Evolutionary conservation across 2,113 vertebrate species (phyloP).

Genomic region (Scartelaos histophorus): DNA sequence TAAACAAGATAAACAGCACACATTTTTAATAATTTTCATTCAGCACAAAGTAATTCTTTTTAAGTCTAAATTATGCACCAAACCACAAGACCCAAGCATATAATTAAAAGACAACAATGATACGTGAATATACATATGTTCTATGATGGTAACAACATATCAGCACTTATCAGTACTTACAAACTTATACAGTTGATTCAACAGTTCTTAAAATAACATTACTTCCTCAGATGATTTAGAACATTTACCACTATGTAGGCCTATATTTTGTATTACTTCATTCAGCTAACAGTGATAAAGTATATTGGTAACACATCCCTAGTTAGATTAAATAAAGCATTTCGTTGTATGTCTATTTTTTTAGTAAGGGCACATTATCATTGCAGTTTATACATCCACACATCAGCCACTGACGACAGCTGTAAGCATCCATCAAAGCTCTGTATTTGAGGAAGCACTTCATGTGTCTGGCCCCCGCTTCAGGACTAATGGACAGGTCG

Average conservation of each 20-base stretch:
- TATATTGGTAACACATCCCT: neutral
- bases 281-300: neutral
- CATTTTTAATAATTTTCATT: no score
- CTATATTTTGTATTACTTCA: neutral
- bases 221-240: neutral
- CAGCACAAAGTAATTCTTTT: no score
- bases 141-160: neutral
- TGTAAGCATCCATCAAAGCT: slow-evolving; percentile 26
- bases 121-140: neutral
- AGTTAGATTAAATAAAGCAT: slow-evolving; percentile 37
- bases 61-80: no score
- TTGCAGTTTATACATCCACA: neutral
- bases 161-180: neutral
- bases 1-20: no score
- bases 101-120: neutral
- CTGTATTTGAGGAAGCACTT: slow-evolving; percentile 14
- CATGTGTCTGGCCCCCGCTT: neutral
- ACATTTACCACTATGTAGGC: neutral
- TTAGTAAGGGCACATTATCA: slow-evolving; percentile 22
- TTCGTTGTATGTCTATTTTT: slow-evolving; percentile 2
- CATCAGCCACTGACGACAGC: slow-evolving; percentile 10
- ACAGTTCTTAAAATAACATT: neutral
- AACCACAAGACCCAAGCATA: no score
- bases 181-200: neutral
- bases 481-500: neutral